Percentiles rank a stretch among this genome's conserved stretches.
Conservation (phyloP, 2,797 vertebrate genomes). For the Ambastaia sidthimunki region DNA sequence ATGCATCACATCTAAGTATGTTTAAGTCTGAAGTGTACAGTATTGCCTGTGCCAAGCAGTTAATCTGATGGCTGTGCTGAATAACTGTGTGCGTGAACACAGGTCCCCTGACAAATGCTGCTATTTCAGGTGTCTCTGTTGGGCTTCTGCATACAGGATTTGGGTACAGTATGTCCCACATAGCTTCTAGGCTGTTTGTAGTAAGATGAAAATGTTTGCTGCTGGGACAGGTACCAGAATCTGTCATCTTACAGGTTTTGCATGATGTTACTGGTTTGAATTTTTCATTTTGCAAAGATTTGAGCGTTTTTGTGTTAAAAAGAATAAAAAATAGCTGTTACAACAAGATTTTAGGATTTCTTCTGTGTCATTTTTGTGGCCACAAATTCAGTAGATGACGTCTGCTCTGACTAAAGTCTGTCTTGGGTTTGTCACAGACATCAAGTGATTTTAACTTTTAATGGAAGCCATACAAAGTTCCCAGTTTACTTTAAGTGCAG, state of each 20-base stretch:
- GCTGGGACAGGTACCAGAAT: not conserved
- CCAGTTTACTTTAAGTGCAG: not conserved
- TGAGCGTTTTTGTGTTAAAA: too few relatives aligned
- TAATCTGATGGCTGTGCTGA: constrained; percentile 67
- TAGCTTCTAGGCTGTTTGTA: constrained; percentile 60
- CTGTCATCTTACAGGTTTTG: not conserved
- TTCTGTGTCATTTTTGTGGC: not conserved
- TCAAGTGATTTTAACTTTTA: not conserved
- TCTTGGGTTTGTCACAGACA: not conserved
- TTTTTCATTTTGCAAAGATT: not conserved
- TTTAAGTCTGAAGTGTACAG: constrained; percentile 32
- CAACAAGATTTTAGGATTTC: too few relatives aligned
- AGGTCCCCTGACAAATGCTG: constrained; percentile 61
- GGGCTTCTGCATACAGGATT: constrained; percentile 50
- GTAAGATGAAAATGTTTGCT: not conserved
- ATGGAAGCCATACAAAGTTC: not conserved
- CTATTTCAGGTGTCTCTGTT: constrained; percentile 73
- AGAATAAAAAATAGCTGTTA: too few relatives aligned
- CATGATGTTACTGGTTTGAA: not conserved
- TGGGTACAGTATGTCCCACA: constrained; percentile 68
- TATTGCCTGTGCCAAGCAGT: constrained; percentile 56
- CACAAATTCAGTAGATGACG: not conserved
- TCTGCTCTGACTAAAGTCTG: not conserved
- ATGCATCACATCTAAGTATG: not conserved
- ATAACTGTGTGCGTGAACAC: constrained; percentile 51